These are phyloP conservation scores for Hydrolagus affinis DNA, from an alignment of 2,113 vertebrate species.

Conservation along the genomic window DNA sequence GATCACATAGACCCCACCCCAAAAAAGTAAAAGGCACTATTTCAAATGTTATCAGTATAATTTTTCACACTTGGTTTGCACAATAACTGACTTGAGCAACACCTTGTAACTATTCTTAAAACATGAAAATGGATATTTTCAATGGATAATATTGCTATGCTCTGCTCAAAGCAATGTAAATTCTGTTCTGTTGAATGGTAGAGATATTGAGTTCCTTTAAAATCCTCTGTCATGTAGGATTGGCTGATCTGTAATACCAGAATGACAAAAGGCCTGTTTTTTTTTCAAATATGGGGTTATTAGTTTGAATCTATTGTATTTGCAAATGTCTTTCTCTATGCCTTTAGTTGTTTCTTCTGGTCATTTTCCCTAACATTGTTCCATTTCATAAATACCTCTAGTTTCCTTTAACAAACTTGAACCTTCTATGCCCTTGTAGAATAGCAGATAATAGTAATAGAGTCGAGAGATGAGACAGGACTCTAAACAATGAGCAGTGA, in stretches of 20 bases:
- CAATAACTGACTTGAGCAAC: not conserved
- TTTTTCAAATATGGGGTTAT: not conserved
- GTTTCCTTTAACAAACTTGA: not conserved
- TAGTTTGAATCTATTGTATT: not conserved
- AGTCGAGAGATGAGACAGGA: too few relatives aligned
- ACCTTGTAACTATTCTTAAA: not conserved
- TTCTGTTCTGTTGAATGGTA: not conserved
- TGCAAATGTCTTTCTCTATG: not conserved
- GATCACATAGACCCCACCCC: too few relatives aligned
- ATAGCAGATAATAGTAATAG: not conserved
- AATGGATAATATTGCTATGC: not conserved
- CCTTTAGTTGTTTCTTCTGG: not conserved
- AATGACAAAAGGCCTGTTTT: not conserved
- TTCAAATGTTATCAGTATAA: not conserved
- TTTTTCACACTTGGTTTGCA: not conserved
- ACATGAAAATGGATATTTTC: not conserved
- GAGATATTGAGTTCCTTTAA: not conserved
- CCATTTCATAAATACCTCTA: not conserved
- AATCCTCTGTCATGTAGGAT: not conserved
- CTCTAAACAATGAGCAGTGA: too few relatives aligned
- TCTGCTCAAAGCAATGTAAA: not conserved
- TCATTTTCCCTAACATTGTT: not conserved
- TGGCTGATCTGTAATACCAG: not conserved
- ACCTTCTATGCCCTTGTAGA: not conserved
- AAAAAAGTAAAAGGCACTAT: too few relatives aligned